These are phyloP conservation scores for Dastarcus helophoroides DNA, from an alignment of 2,888 invertebrate species.

Conservation along the genomic window DNA sequence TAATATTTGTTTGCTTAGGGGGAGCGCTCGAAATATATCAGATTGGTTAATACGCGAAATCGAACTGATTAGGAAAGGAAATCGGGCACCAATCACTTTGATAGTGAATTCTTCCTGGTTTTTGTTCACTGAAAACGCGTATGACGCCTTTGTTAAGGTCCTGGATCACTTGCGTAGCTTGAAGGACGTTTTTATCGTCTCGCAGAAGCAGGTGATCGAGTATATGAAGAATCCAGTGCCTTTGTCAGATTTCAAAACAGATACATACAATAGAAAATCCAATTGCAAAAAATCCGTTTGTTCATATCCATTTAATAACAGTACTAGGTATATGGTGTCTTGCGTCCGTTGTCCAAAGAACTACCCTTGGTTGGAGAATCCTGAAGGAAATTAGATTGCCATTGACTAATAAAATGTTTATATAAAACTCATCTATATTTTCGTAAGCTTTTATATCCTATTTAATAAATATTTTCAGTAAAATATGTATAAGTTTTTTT, in stretches of 20 bases:
- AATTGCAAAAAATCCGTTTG: neutral
- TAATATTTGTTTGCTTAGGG: conserved; percentile 22
- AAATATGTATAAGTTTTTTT: no score
- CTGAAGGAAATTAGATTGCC: conserved; percentile 12
- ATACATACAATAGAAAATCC: neutral
- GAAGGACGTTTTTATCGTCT: conserved; percentile 36
- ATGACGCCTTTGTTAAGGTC: conserved; percentile 27
- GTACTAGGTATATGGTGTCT: neutral
- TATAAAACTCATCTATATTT: no score
- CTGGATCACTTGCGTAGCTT: conserved; percentile 27
- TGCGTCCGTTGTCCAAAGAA: conserved; percentile 21
- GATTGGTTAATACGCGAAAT: conserved; percentile 39
- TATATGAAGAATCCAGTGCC: conserved; percentile 36
- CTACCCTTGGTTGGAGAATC: conserved; percentile 40
- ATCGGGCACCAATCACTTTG: conserved; percentile 40
- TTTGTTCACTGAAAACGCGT: conserved; percentile 21
- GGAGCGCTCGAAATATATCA: conserved; percentile 27
- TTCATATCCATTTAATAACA: neutral
- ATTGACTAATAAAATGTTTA: neutral
- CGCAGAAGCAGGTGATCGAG: conserved; percentile 32
- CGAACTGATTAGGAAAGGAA: conserved; percentile 30
- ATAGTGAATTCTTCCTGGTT: conserved; percentile 42
- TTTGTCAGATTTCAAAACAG: conserved; percentile 9
- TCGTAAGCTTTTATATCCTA: no score
- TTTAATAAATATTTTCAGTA: no score